Percentiles rank a stretch among this genome's conserved stretches.
Evolutionary conservation across 1,140 invertebrate genomes (phyloP).

Genomic region (Apolygus lucorum): DNA sequence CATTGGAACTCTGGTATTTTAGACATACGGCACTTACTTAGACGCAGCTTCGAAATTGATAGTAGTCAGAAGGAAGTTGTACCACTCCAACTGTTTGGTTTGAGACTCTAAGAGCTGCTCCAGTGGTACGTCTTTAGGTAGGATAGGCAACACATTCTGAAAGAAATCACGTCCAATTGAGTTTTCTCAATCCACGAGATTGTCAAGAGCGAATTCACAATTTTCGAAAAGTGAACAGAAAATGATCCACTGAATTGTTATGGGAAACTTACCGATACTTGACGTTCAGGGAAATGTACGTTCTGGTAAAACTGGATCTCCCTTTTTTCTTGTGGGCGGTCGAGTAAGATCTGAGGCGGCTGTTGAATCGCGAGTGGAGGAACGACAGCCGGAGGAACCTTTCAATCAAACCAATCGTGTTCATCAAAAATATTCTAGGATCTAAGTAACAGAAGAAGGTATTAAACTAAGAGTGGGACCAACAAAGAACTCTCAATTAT

Average conservation of each 20-base stretch:
- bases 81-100: conserved; percentile 26
- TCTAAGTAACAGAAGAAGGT: neutral
- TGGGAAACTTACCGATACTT: conserved; percentile 20
- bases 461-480: neutral
- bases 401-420: too few relatives aligned
- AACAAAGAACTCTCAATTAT: neutral
- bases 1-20: neutral
- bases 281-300: conserved; percentile 44
- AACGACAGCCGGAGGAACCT: neutral
- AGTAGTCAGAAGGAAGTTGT: conserved; percentile 25
- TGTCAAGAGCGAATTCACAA: too few relatives aligned
- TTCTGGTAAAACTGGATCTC: conserved; percentile 46
- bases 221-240: too few relatives aligned
- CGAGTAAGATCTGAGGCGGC: conserved; percentile 26
- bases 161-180: too few relatives aligned
- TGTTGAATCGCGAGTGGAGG: conserved; percentile 17
- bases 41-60: conserved; percentile 24
- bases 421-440: too few relatives aligned
- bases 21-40: conserved; percentile 20
- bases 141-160: conserved; percentile 9
- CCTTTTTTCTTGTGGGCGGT: conserved; percentile 36
- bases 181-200: too few relatives aligned
- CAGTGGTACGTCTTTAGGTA: conserved; percentile 22
- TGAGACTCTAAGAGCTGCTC: conserved; percentile 23
- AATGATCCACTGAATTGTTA: neutral